Conservation (phyloP, 2,797 vertebrate genomes). For the Micrastur ruficollis region DNA sequence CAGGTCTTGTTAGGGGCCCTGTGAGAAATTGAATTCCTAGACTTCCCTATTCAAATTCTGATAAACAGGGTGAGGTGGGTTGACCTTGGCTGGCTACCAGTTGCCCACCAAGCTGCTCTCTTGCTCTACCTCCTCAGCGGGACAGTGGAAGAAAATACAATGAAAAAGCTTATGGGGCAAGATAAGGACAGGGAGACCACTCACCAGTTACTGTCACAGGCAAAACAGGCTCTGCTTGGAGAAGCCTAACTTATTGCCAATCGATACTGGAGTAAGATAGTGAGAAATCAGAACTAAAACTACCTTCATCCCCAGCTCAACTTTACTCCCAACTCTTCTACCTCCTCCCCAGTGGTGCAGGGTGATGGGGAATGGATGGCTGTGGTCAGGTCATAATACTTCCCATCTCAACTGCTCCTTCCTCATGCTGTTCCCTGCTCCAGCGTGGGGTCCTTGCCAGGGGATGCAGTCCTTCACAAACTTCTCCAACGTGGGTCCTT, state of each 20-base stretch:
- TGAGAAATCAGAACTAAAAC: not conserved
- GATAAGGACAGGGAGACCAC: not conserved
- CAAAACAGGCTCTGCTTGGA: not conserved
- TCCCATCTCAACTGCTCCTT: not conserved
- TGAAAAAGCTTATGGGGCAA: not conserved
- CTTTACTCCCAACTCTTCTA: not conserved
- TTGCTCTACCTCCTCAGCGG: not conserved
- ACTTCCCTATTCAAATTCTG: not conserved
- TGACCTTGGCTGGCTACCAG: not conserved
- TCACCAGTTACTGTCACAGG: not conserved
- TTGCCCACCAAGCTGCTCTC: not conserved
- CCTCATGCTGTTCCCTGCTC: not conserved
- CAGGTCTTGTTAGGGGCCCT: not conserved
- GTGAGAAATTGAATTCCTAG: not conserved
- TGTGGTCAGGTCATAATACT: not conserved
- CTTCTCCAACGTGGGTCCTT: fast-evolving
- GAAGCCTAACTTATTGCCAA: not conserved
- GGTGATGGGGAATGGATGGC: not conserved
- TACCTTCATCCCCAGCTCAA: not conserved
- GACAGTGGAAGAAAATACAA: not conserved
- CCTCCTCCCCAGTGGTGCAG: not conserved
- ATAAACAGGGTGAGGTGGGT: not conserved
- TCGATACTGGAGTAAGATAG: not conserved
- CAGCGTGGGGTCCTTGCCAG: not conserved
- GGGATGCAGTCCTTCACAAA: not conserved